These are phyloP conservation scores for Rhipidura dahli DNA, from an alignment of 2,113 vertebrate species.

Conservation along the genomic window DNA sequence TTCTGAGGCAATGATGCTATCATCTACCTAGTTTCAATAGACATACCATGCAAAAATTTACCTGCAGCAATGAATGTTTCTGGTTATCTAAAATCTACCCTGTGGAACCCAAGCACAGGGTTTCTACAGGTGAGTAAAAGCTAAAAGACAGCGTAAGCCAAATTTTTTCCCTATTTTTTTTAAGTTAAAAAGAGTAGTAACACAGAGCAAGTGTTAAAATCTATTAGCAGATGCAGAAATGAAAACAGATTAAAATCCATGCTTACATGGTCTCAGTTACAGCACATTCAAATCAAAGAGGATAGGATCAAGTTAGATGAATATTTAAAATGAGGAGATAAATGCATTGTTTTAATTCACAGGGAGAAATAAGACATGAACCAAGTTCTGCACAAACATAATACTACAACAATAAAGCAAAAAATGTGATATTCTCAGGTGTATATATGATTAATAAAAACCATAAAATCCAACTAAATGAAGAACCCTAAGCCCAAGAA, in stretches of 20 bases:
- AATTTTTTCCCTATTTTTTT: neutral
- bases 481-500: neutral
- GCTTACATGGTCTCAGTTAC: neutral
- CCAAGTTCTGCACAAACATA: neutral
- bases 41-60: neutral
- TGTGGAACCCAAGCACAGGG: neutral
- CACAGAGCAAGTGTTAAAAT: neutral
- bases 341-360: constrained; percentile 6
- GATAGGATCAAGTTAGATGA: neutral
- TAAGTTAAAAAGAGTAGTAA: constrained; percentile 1
- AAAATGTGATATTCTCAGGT: neutral
- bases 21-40: neutral
- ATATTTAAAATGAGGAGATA: neutral
- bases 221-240: constrained; percentile 5
- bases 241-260: neutral
- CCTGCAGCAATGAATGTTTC: neutral
- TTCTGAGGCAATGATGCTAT: neutral
- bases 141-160: neutral
- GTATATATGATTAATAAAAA: neutral
- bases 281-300: constrained; percentile 21
- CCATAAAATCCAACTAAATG: neutral
- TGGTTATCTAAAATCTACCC: constrained; percentile 43
- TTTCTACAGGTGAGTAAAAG: constrained; percentile 10
- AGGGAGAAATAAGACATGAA: neutral
- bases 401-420: neutral